Evolutionary conservation across 2,888 invertebrate genomes (phyloP), one percentile per base, ranked within the genome.

Genomic region (Scaptomyza caliginosa): DNA sequence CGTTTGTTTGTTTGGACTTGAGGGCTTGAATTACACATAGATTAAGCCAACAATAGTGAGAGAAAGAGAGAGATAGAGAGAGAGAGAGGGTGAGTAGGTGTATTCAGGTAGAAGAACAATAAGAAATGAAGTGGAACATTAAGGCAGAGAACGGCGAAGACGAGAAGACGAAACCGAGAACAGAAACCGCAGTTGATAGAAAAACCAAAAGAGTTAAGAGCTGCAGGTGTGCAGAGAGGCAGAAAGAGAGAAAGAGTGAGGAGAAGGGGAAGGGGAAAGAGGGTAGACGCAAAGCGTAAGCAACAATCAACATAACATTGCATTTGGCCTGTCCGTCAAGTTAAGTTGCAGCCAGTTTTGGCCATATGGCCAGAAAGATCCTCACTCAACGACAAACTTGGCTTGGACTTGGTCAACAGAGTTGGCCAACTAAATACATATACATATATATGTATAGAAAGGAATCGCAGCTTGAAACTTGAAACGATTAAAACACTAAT

Each of bases 91-190:
- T 1, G 1, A 42, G 30, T 36, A 34, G 55, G n/a, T 19, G 23
- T 34, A 32, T 13, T 32, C 65, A 75, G 78, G 73, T 73, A 72
- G 19, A 65, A 63, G 46, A 73, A 78, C 78, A 78, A 81, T 69
- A 69, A 68, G 64, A 81, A 84, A 74, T 78, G 66, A 76, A 67
- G 74, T 78, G 76, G 68, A 81, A 73, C 69, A 57, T 23, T 13
- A n/a, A 17, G 21, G 11, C 7, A 36, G 2, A 13, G 16, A 2
- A 11, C 2, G 16, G 23, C 2, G 11, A 2, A 11, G 34, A 26
- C 42, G 30, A 30, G 42, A 30, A 30, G 48, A 30, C 17, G 23
- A 26, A 45, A 43, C n/a, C n/a, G n/a, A n/a, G n/a, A 40, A 43
- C 49, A 43, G 39, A 49, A 57, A 67, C 62, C 65, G 59, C 70